phyloP scores from a whole-genome alignment of 92 coral and sea anemone genomes.

The Galaxea fascicularis region DNA sequence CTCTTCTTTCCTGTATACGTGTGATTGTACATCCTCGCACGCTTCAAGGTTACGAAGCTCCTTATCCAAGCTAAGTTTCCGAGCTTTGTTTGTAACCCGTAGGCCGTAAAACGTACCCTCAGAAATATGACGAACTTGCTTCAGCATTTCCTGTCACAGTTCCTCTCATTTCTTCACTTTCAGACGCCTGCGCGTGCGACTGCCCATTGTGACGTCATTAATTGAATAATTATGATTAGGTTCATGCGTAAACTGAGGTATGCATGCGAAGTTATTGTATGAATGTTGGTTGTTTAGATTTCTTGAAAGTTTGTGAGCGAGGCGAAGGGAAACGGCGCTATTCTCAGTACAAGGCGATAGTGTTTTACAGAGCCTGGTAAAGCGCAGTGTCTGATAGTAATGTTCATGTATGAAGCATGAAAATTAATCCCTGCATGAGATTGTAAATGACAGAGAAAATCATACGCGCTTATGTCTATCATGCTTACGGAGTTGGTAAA shows the following conservation, averaged over 20 bases:
- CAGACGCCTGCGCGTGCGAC: background rate
- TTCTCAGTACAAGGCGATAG: too few relatives aligned
- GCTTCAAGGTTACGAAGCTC: constrained; percentile 88
- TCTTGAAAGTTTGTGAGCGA: too few relatives aligned
- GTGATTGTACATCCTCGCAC: constrained; percentile 86
- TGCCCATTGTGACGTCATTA: constrained; percentile 33
- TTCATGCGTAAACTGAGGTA: too few relatives aligned
- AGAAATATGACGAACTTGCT: constrained; percentile 88
- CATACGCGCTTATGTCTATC: background rate
- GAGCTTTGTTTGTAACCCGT: constrained; percentile 94
- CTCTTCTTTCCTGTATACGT: constrained; percentile 90
- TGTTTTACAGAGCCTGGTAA: background rate
- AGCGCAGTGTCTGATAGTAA: background rate
- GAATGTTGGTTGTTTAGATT: too few relatives aligned
- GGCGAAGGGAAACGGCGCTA: too few relatives aligned
- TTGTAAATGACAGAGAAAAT: background rate
- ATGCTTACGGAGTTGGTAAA: background rate
- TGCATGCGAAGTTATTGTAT: too few relatives aligned
- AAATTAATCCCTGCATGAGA: background rate
- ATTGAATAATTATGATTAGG: too few relatives aligned
- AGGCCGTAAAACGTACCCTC: constrained; percentile 93
- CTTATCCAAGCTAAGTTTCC: constrained; percentile 79
- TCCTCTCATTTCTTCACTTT: constrained; percentile 24
- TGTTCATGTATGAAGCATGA: too few relatives aligned
- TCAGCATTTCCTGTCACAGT: constrained; percentile 66